phyloP scores from a whole-genome alignment of 1,140 invertebrate species.

The Sitobion miscanthi region DNA sequence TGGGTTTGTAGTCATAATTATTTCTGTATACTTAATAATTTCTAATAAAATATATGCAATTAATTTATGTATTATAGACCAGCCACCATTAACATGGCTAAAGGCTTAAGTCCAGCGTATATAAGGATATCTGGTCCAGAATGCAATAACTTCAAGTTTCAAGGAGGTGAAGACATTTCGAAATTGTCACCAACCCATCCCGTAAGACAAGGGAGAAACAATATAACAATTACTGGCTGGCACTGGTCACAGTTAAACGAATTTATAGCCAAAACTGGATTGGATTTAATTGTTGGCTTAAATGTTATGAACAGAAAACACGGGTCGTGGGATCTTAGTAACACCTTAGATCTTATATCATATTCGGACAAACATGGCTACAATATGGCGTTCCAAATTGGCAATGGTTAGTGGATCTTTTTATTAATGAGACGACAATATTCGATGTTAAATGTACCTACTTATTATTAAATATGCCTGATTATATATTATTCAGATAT shows the following conservation, averaged over 20 bases:
- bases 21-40: neutral
- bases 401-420: constrained; percentile 66
- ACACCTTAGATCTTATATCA: constrained; percentile 66
- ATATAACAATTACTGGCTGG: constrained; percentile 42
- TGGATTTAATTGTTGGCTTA: constrained; percentile 62
- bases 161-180: neutral
- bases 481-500: constrained; percentile 5
- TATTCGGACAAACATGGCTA: constrained; percentile 67
- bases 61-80: constrained; percentile 22
- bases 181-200: neutral
- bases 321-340: constrained; percentile 66
- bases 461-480: neutral
- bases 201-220: constrained; percentile 10
- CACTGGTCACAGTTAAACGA: constrained; percentile 61
- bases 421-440: neutral
- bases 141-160: constrained; percentile 48
- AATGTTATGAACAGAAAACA: constrained; percentile 56
- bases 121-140: constrained; percentile 22
- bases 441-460: neutral
- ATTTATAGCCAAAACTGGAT: constrained; percentile 62
- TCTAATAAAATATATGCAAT: neutral
- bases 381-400: constrained; percentile 70
- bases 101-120: constrained; percentile 37
- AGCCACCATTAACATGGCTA: constrained; percentile 51
- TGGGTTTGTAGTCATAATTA: constrained; percentile 26